Conservation (phyloP, 1,140 invertebrate species). For the Penaeus indicus region DNA sequence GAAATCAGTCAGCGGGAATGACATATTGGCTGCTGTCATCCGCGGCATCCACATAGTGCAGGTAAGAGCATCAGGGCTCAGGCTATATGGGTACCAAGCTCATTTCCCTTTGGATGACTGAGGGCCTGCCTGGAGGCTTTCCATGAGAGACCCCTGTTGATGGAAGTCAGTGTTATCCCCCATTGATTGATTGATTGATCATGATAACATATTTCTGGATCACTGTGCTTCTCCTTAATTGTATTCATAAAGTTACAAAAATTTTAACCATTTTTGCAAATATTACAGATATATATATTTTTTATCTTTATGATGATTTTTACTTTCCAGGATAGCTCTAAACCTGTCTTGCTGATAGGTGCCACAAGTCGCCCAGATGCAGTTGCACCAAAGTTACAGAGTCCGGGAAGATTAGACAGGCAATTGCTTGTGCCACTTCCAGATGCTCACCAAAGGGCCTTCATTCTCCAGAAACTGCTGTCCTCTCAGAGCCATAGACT, state of each 20-base stretch:
- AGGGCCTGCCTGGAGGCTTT: too few relatives aligned
- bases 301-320: not conserved
- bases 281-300: not conserved
- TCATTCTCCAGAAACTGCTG: conserved; percentile 76
- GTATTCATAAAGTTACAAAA: too few relatives aligned
- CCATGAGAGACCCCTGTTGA: too few relatives aligned
- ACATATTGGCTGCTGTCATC: conserved; percentile 1
- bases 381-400: conserved; percentile 87
- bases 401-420: conserved; percentile 87
- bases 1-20: conserved; percentile 11
- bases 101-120: too few relatives aligned
- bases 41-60: conserved; percentile 30
- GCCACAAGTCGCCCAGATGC: conserved; percentile 95
- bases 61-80: not conserved
- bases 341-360: conserved; percentile 72
- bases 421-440: conserved; percentile 91
- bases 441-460: conserved; percentile 78
- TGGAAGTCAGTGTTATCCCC: too few relatives aligned
- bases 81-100: too few relatives aligned
- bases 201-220: too few relatives aligned
- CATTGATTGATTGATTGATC: too few relatives aligned
- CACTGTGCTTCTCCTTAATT: too few relatives aligned
- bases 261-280: too few relatives aligned
- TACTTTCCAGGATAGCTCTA: conserved; percentile 13
- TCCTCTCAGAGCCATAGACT: conserved; percentile 28